Evolutionary conservation across 2,797 vertebrate species (phyloP), one percentile per base, ranked within the genome.

Genomic region (Toxotes lorentzi): DNA sequence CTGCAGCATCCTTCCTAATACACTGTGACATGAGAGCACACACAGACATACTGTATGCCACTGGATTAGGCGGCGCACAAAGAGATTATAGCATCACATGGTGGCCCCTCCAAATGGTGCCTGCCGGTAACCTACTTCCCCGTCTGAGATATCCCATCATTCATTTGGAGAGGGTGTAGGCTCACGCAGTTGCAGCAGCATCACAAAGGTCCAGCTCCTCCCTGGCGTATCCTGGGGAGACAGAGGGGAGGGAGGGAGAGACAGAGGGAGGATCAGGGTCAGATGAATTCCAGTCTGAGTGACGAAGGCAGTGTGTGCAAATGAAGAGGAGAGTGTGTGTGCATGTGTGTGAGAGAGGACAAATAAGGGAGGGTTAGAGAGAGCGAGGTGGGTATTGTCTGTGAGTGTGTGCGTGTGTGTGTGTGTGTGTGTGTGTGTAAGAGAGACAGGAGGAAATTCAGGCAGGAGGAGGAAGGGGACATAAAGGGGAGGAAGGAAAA

Each of bases 41-140:
- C 73, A 65, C 5, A 30, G 63, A 71, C 77, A 76, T 59, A 75
- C 78, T 66, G 84, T 85, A 63, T 56, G 34, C 30, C 45, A 48
- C 81, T 47, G 88, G 90, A 93, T 93, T 92, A 91, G 81, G 65
- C 60, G 32, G 63, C 16, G 57, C 59, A 76, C 73, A 79, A 53
- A 81, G 76, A 86, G 84, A 92, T 93, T 92, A 93, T 34, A 64
- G 82, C 12, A n/a, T 90, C 93, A 92, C 88, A 70, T 88, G 89
- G 70, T 70, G 56, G 35, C 38, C 65, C 76, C 59, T 83, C 78
- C 82, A 71, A 89, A 90, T 81, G 76, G 75, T 83, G 72, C 67
- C 78, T 82, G 73, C 59, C 65, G 50, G 61, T 88, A 92, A 88
- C 85, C 85, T 81, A 81, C 53, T 83, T 81, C 78, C 73, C 53